A percentile compares a stretch with the other conserved stretches of the same genome.
Conservation (phyloP, 2,113 vertebrate genomes). For the Siniperca knerii region DNA sequence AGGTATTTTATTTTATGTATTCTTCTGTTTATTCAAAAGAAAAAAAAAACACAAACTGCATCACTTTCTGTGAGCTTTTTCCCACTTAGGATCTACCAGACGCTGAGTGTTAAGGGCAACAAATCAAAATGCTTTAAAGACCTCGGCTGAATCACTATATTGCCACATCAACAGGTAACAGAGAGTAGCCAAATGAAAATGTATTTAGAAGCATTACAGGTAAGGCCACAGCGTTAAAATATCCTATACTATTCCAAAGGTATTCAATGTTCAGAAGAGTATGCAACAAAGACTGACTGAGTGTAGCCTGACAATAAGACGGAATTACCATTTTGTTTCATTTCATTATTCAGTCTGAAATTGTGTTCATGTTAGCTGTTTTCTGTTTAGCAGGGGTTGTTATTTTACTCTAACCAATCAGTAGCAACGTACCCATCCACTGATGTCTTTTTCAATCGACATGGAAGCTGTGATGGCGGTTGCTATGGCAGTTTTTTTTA, state of each 20-base stretch:
- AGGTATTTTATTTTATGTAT: not conserved
- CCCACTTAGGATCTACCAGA: not conserved
- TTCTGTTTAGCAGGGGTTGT: not conserved
- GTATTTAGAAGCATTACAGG: not conserved
- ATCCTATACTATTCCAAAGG: not conserved
- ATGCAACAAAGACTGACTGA: not conserved
- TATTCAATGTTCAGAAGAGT: not conserved
- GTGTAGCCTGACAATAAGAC: not conserved
- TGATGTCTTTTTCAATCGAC: not conserved
- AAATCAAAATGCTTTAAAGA: constrained; percentile 6
- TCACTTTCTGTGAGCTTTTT: constrained; percentile 2
- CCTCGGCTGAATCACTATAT: not conserved
- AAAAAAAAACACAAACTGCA: not conserved
- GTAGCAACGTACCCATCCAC: not conserved
- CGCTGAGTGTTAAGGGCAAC: not conserved
- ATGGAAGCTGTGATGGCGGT: too few relatives aligned
- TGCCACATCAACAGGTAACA: not conserved
- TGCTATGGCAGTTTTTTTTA: too few relatives aligned
- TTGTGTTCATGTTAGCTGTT: not conserved
- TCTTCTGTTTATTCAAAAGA: constrained; percentile 17
- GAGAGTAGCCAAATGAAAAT: not conserved
- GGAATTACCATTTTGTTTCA: not conserved
- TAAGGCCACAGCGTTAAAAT: not conserved
- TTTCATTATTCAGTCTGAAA: not conserved
- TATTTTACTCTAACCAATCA: not conserved